These are phyloP conservation scores for Emydocephalus ijimae DNA, from an alignment of 2,113 vertebrate genomes.

Conservation along the genomic window DNA sequence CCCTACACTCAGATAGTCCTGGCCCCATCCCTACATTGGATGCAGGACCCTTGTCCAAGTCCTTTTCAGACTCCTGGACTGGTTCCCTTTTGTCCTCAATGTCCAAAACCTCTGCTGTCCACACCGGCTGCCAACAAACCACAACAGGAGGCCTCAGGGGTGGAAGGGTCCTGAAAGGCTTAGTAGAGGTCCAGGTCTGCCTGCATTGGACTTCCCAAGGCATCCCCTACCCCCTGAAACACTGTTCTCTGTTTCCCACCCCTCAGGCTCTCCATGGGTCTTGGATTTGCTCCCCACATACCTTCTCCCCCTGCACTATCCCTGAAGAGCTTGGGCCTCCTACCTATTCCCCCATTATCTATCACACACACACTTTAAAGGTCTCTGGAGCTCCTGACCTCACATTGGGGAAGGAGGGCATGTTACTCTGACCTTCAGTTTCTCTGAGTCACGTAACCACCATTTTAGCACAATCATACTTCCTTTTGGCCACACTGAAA, in stretches of 20 bases:
- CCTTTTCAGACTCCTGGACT: too few species aligned
- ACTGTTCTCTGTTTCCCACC: background rate
- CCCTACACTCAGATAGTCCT: too few species aligned
- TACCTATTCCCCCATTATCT: background rate
- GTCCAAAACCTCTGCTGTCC: too few species aligned
- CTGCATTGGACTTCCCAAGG: background rate
- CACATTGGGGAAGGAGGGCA: background rate
- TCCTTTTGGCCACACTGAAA: background rate
- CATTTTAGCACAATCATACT: background rate
- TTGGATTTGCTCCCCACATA: background rate
- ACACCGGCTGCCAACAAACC: too few species aligned
- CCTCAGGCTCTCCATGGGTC: background rate
- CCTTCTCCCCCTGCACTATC: background rate
- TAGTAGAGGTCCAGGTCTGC: background rate
- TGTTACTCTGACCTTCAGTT: background rate
- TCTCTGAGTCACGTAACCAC: background rate
- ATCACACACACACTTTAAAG: background rate
- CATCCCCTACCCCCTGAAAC: background rate
- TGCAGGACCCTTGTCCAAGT: too few species aligned
- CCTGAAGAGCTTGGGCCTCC: background rate
- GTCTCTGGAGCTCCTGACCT: background rate
- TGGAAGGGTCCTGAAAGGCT: background rate
- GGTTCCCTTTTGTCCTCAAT: too few species aligned
- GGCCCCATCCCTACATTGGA: too few species aligned
- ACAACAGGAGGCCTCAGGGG: too few species aligned